phyloP scores from a whole-genome alignment of 30 jellyfish, hydroid and myxozoan species.

The Mastigias papua region DNA sequence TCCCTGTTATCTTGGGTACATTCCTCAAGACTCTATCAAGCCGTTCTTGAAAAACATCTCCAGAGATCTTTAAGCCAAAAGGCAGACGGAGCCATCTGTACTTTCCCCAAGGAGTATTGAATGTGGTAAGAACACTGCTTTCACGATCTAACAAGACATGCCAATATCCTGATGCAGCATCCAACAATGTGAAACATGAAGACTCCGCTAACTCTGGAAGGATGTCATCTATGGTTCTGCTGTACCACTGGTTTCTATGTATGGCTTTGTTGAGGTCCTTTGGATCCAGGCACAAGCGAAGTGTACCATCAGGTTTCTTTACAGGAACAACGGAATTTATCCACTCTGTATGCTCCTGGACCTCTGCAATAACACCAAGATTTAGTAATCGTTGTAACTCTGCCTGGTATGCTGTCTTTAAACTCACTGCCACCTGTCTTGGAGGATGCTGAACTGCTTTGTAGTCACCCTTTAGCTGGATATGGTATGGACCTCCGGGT shows the following conservation, averaged over 20 bases:
- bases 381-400: constrained; percentile 73
- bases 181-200: constrained; percentile 19
- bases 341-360: constrained; percentile 67
- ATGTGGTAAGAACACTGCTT: constrained; percentile 20
- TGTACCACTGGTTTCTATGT: constrained; percentile 26
- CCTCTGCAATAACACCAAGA: constrained; percentile 59
- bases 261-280: constrained; percentile 51
- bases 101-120: constrained; percentile 56
- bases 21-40: constrained; percentile 8
- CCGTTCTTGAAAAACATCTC: constrained; percentile 35
- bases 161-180: constrained; percentile 24
- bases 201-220: constrained; percentile 39
- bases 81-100: constrained; percentile 50
- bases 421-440: constrained; percentile 52
- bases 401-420: constrained; percentile 26
- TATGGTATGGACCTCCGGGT: constrained; percentile 28
- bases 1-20: constrained; percentile 22
- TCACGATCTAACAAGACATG: constrained; percentile 41
- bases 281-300: constrained; percentile 74
- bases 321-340: constrained; percentile 55
- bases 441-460: constrained; percentile 58
- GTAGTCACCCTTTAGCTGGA: constrained; percentile 41
- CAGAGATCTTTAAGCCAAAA: constrained; percentile 42
- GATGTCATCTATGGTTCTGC: constrained; percentile 56
- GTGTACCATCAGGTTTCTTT: constrained; percentile 69